Conservation (phyloP, 53 echinoderm and acorn worm species). For the Apostichopus leukothele region DNA sequence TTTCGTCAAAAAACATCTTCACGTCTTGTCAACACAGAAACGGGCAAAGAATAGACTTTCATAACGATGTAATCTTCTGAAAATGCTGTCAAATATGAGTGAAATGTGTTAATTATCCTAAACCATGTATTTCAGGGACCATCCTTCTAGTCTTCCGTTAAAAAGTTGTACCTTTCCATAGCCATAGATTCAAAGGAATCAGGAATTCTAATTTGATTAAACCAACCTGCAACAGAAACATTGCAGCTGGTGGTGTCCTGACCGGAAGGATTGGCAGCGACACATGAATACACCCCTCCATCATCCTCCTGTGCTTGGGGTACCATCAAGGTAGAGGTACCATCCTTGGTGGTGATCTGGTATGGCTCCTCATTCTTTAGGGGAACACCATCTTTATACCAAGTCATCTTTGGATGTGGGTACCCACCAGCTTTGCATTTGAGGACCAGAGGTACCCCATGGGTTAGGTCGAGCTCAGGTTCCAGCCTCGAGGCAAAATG, state of each 20-base stretch:
- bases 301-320: slow-evolving; percentile 44
- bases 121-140: not conserved
- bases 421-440: slow-evolving; percentile 73
- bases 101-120: too few relatives aligned
- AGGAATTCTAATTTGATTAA: not conserved
- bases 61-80: not conserved
- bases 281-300: slow-evolving; percentile 59
- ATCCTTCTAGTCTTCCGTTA: not conserved
- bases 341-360: slow-evolving; percentile 33
- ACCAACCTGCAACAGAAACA: slow-evolving; percentile 62
- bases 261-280: slow-evolving; percentile 60
- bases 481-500: slow-evolving; percentile 5
- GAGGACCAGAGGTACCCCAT: slow-evolving; percentile 66
- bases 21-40: not conserved
- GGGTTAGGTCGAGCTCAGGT: slow-evolving; percentile 59
- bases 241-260: slow-evolving; percentile 54
- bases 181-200: not conserved
- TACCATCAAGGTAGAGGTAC: slow-evolving; percentile 19
- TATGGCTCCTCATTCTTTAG: slow-evolving; percentile 63
- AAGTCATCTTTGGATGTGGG: slow-evolving; percentile 73
- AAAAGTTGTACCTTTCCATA: too few relatives aligned
- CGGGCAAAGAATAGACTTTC: not conserved
- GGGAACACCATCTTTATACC: slow-evolving; percentile 77
- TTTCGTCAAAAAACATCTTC: not conserved
- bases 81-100: not conserved